Evolutionary conservation across 2,113 vertebrate species (phyloP), one percentile per base, ranked within the genome.

Genomic region (Oreochromis aureus): DNA sequence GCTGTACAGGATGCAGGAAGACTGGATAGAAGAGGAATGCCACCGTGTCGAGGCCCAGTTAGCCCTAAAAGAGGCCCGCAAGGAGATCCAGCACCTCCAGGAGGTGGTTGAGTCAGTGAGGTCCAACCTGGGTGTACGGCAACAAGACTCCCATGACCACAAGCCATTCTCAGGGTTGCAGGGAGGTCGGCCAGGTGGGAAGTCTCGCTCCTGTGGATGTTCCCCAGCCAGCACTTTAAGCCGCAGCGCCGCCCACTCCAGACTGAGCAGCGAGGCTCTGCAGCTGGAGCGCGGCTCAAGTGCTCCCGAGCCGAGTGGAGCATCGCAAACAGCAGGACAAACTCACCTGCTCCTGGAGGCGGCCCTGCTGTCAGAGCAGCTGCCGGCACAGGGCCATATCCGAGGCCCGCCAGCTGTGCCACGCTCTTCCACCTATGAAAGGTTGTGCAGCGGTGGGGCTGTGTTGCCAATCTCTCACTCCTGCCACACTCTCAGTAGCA

Each of bases 1-100:
- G 93, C 96, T 99, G 85, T 97, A 97, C 0, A 95, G 97, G 92
- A 99, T 99, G 99, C 98, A 99, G 90, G 98, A 99, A 85, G 99
- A 99, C 94, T 99, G 99, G 99, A 98, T 99, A 2, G 98, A 99
- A 93, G 99, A 99, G 94, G 99, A 99, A 58, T 99, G 98, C 53
- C 98, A 99, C 87, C 98, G 98, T 0, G 97, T 99, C 88, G 98
- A 99, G 88, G 98, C 98, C 19, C 99, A 99, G 96, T 95, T 99
- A 87, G 98, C 98, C 0, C 94, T 99, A 13, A 99, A 99, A 89
- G 97, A 99, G 41, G 98, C 99, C 7, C 97, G 98, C 87, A 98
- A 97, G 88, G 98, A 99, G 96, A 99, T 99, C 94, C 97, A 96
- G 89, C 98, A 99, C 93, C 97, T 99, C 69, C 98, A 98, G 87